Conservation (phyloP, 2,797 vertebrate genomes). For the Taeniopygia guttata region DNA sequence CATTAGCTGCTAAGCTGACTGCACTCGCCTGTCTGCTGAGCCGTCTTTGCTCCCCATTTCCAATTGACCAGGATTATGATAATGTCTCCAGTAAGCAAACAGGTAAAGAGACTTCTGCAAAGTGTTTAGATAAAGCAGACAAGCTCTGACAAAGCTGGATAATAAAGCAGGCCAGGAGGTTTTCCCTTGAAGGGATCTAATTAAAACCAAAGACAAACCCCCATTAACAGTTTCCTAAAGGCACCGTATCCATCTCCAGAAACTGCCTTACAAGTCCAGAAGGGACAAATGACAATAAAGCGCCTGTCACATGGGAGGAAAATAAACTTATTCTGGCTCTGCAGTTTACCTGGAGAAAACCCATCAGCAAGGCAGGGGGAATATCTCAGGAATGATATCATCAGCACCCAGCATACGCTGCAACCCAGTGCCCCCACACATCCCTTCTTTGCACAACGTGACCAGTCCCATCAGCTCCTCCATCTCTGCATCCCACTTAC, state of each 20-base stretch:
- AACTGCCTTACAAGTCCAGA: constrained; percentile 2
- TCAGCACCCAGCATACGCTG: rapidly evolving
- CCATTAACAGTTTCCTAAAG: constrained; percentile 62
- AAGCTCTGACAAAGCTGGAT: constrained; percentile 69
- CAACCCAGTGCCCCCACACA: rapidly evolving
- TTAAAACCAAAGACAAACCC: constrained; percentile 71
- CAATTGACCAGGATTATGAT: constrained; percentile 63
- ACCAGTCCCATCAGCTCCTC: background rate
- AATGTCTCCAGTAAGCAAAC: constrained; percentile 60
- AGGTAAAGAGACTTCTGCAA: constrained; percentile 63
- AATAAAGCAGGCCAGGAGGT: constrained; percentile 62
- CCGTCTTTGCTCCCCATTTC: constrained; percentile 2
- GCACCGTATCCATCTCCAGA: constrained; percentile 28
- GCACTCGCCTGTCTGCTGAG: background rate
- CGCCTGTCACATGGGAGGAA: background rate
- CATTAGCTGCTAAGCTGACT: background rate
- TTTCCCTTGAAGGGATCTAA: constrained; percentile 70
- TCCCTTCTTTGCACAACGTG: rapidly evolving
- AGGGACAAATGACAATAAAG: constrained; percentile 35
- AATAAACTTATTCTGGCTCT: background rate
- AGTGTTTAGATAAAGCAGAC: constrained; percentile 70
- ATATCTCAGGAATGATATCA: rapidly evolving
- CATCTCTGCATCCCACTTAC: background rate
- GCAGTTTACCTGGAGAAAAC: background rate
- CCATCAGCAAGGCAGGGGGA: background rate